Percentiles rank a stretch among this genome's conserved stretches.
Conservation (phyloP, 1,140 invertebrate genomes). For the Orius laevigatus region DNA sequence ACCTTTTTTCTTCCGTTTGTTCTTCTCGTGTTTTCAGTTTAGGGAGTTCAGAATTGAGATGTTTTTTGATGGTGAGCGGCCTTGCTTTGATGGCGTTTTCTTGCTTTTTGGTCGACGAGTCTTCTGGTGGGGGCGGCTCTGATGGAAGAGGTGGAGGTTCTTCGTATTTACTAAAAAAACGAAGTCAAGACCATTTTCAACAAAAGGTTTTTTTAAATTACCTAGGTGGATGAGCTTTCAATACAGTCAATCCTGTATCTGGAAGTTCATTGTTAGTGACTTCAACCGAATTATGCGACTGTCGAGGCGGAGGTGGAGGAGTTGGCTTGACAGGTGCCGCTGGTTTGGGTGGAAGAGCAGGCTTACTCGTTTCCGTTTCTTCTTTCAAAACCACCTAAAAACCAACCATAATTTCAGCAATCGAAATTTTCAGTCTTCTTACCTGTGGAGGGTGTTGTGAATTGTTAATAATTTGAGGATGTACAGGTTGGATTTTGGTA, state of each 20-base stretch:
- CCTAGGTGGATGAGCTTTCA: background rate
- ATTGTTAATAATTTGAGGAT: slow-evolving; percentile 48
- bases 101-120: slow-evolving; percentile 18
- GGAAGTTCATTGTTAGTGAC: background rate
- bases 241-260: background rate
- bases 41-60: slow-evolving; percentile 54
- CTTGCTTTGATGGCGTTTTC: slow-evolving; percentile 55
- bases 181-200: background rate
- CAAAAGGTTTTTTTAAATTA: no score
- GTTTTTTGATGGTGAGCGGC: slow-evolving; percentile 60
- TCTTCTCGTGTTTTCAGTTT: slow-evolving; percentile 38
- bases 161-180: background rate
- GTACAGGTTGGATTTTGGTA: slow-evolving; percentile 61
- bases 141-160: slow-evolving; percentile 25
- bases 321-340: slow-evolving; percentile 30
- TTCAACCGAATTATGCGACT: slow-evolving; percentile 22
- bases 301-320: slow-evolving; percentile 31
- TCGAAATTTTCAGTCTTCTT: background rate
- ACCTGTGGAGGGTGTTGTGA: slow-evolving; percentile 21
- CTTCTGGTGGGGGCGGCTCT: slow-evolving; percentile 26
- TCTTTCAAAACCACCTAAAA: slow-evolving; percentile 20
- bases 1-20: slow-evolving; percentile 14
- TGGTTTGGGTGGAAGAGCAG: slow-evolving; percentile 58
- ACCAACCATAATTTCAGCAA: background rate
- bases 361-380: slow-evolving; percentile 30